Percentiles rank a stretch among this genome's conserved stretches.
Conservation (phyloP, 2,888 invertebrate genomes). For the Drosophila algonquin region DNA sequence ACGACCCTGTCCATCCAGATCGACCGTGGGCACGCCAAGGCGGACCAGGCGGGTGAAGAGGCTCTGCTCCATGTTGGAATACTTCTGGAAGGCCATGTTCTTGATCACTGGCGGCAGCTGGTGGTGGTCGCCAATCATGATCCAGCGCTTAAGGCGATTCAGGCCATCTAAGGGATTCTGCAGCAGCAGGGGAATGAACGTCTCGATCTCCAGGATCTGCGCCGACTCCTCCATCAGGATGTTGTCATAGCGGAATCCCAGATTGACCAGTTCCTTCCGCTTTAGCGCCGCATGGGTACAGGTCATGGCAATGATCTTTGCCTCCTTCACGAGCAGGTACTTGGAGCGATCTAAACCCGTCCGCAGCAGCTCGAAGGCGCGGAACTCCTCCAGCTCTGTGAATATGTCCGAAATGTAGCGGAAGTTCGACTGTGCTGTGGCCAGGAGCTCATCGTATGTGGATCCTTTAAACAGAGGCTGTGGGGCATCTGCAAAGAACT, state of each 20-base stretch:
- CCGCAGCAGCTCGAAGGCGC: conserved; percentile 97
- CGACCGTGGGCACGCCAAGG: conserved; percentile 98
- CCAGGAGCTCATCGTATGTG: conserved; percentile 91
- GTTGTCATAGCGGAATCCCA: conserved; percentile 98
- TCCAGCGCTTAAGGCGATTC: conserved; percentile 98
- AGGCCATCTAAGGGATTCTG: conserved; percentile 99
- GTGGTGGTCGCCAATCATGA: conserved; percentile 99
- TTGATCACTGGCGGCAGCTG: conserved; percentile 99
- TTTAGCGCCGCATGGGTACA: conserved; percentile 99
- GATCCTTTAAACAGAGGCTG: conserved; percentile 93
- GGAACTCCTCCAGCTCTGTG: conserved; percentile 97
- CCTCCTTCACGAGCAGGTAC: conserved; percentile 98
- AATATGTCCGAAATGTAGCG: conserved; percentile 97
- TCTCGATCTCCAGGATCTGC: conserved; percentile 99
- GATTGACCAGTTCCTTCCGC: conserved; percentile 96
- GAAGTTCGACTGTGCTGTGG: conserved; percentile 96
- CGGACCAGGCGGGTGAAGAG: conserved; percentile 98
- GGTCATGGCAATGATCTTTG: conserved; percentile 99
- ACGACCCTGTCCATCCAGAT: conserved; percentile 98
- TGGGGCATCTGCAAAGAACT: conserved; percentile 96
- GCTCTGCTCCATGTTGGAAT: conserved; percentile 99
- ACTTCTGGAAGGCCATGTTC: conserved; percentile 99
- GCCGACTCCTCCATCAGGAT: conserved; percentile 99
- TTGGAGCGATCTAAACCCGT: conserved; percentile 98
- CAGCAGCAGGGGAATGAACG: conserved; percentile 98